Conservation (phyloP, 1,140 invertebrate genomes). For the Zaprionus davidi region DNA sequence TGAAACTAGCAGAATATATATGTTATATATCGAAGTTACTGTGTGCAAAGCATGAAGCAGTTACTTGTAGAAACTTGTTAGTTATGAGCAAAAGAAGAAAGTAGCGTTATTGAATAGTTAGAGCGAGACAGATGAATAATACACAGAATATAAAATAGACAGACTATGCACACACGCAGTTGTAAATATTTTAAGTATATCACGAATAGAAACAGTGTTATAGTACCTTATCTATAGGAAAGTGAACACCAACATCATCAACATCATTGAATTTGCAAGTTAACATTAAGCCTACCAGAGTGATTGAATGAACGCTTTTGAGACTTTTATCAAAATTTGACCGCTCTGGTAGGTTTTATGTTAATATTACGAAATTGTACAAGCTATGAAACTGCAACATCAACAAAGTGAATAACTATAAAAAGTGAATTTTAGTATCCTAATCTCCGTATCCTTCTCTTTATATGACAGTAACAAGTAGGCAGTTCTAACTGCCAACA, state of each 20-base stretch:
- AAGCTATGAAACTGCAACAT: not conserved
- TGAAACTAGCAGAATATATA: not conserved
- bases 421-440: no score
- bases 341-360: conserved; percentile 4
- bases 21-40: not conserved
- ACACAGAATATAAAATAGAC: no score
- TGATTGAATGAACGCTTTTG: conserved; percentile 3
- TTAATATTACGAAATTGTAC: not conserved
- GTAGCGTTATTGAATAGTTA: no score
- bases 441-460: no score
- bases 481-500: no score
- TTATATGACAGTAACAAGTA: no score
- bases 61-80: no score
- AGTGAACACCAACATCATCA: not conserved
- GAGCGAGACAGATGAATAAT: no score
- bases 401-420: no score
- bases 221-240: not conserved
- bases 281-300: conserved; percentile 5
- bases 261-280: not conserved
- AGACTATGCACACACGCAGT: no score
- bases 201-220: no score
- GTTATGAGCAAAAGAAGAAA: not conserved
- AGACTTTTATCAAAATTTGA: conserved; percentile 3
- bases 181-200: no score
- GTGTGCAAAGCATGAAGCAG: not conserved